Base-by-base conservation (phyloP, 2,888 invertebrate genomes). In the Neoitamus cyanurus region DNA sequence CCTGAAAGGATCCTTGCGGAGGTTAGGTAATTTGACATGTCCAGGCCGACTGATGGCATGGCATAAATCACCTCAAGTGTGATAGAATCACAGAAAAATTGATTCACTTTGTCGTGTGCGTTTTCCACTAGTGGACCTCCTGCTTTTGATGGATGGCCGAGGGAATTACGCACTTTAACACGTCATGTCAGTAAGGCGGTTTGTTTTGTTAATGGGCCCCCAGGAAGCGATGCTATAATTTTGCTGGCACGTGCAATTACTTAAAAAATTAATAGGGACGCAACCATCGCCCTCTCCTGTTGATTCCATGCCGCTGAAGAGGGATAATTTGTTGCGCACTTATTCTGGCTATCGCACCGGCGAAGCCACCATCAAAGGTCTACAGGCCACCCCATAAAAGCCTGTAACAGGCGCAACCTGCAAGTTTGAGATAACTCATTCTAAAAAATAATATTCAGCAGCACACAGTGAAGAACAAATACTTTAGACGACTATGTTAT, bases 121-220 rank as follows among this genome's bases (percentile, higher is more conserved):
- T 82, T 82, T 69, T 69, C 82, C 69, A 37, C 34, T 31, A 48
- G 36, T 25, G 69, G 20, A 69, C 25, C 15, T 82, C 37, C 69
- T 37, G 82, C 36, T 69, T 69, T 68, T 82, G 82, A 82, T 82
- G 82, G 82, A 82, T 82, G 68, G 69, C 69, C 15, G 15, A 36
- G 82, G 69, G 69, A 82, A 82, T 69, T 82, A 82, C 82, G 69
- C 82, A 82, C 82, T 82, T 82, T 82, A 68, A 82, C 82, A 82
- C 82, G 82, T 69, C 82, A 82, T 69, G 82, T 69, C 82, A 82
- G 36, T 78, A 36, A 69, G 82, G 42, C 69, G 69, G 42, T 82
- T 36, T 82, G 37, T 37, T 69, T 46, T 69, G 36, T 69, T 68
- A 36, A 69, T 82, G 36, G 42, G 20, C 5, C 9, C 37, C 25